Evolutionary conservation across 2,113 vertebrate genomes (phyloP).

Genomic region (Chroicocephalus ridibundus): DNA sequence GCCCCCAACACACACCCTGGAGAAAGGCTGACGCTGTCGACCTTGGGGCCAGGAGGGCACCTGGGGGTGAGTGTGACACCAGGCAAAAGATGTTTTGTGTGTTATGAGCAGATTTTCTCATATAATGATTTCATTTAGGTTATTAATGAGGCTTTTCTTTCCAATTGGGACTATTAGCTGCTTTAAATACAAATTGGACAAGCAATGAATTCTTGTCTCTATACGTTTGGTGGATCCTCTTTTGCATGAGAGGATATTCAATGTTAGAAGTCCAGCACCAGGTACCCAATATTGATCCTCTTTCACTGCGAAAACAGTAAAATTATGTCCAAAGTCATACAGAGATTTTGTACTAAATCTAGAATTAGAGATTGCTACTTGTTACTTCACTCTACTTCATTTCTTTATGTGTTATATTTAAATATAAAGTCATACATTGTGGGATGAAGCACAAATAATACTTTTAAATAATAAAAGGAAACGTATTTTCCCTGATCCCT

Average conservation of each 20-base stretch:
- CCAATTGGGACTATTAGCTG: not conserved
- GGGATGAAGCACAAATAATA: not conserved
- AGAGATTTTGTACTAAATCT: not conserved
- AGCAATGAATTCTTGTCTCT: not conserved
- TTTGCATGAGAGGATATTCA: not conserved
- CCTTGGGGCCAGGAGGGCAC: not conserved
- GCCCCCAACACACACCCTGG: rapidly evolving
- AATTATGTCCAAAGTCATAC: not conserved
- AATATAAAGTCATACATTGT: not conserved
- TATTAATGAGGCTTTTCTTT: not conserved
- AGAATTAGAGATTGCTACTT: not conserved
- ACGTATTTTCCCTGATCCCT: not conserved
- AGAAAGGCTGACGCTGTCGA: not conserved
- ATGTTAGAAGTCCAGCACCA: not conserved
- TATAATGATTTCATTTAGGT: not conserved
- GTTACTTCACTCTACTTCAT: not conserved
- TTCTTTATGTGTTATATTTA: not conserved
- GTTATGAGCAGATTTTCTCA: not conserved
- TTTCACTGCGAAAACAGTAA: not conserved
- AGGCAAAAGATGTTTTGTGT: not conserved
- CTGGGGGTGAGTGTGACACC: not conserved
- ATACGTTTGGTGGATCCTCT: not conserved
- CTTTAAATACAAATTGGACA: not conserved
- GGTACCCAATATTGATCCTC: not conserved
- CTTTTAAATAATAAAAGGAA: not conserved